Base-by-base conservation (phyloP, 1,140 invertebrate species). In the Euwallacea fornicatus region DNA sequence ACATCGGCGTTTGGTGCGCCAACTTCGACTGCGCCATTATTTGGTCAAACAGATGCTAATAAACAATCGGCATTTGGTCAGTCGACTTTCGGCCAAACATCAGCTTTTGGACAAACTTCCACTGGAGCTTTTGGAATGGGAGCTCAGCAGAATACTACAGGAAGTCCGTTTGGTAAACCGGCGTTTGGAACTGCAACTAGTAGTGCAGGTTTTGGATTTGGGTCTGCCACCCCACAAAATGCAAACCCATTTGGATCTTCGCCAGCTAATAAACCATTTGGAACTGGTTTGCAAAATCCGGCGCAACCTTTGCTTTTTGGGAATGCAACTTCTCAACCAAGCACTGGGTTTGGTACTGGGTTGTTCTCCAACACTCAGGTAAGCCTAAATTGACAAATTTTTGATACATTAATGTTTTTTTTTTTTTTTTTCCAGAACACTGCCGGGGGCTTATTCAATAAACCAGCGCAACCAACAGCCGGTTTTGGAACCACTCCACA, bases 11-110 rank as follows among this genome's bases (percentile, higher is more conserved):
- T 80, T 73, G 77, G 71, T 42, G 67, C 53, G 63, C 13, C 70
- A 43, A 67, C 73, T 76, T 80, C 73, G 76, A 82, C 73, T 76
- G 81, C 15, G 13, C 75, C 77, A 8, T 76, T 86, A 4, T 87
- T 87, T 71, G 85, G 84, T 6, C 82, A 81, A 60, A 75, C 80
- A 9, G 74, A 77, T 16, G 80, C 84, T 43, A 77, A 77, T 64
- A 81, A 82, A 74, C 59, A 61, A 16, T 56, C 76, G n/a, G 74
- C 73, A n/a, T 80, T 81, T 68, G 78, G 78, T 8, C 75, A 77
- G 61, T 70, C 58, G 72, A 21, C 72, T 42, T 82, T 81, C 71
- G 81, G 81, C 0, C 74, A 76, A 75, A 76, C 72, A 61, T 82
- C 81, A 7, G 71, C 79, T 55, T 83, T 84, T 74, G 83, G 83